Conservation (phyloP, 2,113 vertebrate genomes). For the Bubo bubo region DNA sequence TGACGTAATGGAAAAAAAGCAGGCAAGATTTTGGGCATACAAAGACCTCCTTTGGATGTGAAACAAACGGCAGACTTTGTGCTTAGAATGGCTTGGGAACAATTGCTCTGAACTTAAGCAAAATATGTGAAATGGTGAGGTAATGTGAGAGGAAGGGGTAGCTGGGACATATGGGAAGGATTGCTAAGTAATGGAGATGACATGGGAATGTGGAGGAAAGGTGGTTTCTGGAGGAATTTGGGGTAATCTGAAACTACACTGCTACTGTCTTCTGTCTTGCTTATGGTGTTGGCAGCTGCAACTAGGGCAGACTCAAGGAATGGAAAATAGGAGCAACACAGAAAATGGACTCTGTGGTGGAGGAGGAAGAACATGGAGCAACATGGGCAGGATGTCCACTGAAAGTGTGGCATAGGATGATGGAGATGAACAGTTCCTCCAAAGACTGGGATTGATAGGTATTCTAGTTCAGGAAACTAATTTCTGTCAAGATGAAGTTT, state of each 20-base stretch:
- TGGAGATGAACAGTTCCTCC: neutral
- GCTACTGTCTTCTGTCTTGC: neutral
- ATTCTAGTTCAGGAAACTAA: neutral
- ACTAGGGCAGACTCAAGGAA: too few species aligned
- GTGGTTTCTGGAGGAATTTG: neutral
- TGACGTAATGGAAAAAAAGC: conserved; percentile 14
- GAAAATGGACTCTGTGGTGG: accelerated
- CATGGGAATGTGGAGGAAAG: neutral
- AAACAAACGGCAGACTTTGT: conserved; percentile 3
- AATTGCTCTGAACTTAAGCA: neutral
- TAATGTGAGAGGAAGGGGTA: neutral
- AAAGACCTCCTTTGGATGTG: neutral
- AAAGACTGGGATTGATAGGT: neutral
- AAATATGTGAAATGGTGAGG: neutral
- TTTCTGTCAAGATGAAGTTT: neutral
- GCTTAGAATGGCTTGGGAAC: neutral
- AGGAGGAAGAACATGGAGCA: neutral
- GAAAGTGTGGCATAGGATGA: neutral
- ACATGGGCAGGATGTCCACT: neutral
- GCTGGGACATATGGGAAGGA: neutral
- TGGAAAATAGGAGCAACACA: neutral
- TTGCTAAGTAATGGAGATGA: neutral
- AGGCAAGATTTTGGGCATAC: conserved; percentile 14
- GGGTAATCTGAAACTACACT: neutral
- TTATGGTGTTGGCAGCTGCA: neutral